Base-by-base conservation (phyloP, 2,888 invertebrate genomes). In the Rutpela maculata region DNA sequence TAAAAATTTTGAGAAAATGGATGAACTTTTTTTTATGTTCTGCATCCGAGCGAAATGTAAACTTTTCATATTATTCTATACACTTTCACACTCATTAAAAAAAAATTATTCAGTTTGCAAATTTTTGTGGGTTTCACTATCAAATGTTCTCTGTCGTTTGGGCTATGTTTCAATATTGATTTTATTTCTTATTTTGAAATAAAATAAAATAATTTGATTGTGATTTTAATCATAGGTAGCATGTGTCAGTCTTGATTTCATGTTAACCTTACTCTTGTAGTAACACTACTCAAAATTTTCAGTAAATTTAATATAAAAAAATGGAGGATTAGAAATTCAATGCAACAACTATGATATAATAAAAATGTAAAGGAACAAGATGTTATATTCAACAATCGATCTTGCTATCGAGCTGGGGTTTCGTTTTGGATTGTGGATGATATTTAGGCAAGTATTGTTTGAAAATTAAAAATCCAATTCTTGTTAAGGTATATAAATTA, bases 371-470 rank as follows among this genome's bases (percentile, higher is more conserved):
- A 31, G 26, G 38, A 60, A 26, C 50, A 72, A 57, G n/a, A 73
- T 69, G 72, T 75, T 77, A 19, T 18, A 68, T 38, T 38, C 56
- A 31, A 75, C 70, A 38, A 11, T 78, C 17, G 74, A 80, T 60
- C 56, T 76, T 22, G 12, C 76, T 35, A 11, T 78, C 17, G 81
- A 81, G 63, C 22, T 72, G 18, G 71, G 68, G 59, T 74, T 78
- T 76, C 79, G 82, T 11, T 26, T 78, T 11, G 74, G 75, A 59
- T n/a, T 78, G 19, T 82, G 82, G 82, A 62, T 79, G n/a, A 67
- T 79, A 22, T 75, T 75, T 69, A 19, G 73, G 82, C 79, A 77
- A 80, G 80, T 80, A 62, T 50, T 35, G 19, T 18, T 15, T 50
- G 0, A 66, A 35, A 43, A 43, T 72, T 11, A 19, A 67, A 70